A percentile compares a stretch with the other conserved stretches of the same genome.
These are phyloP conservation scores for Scyliorhinus canicula DNA, from an alignment of 2,797 vertebrate species.

Conservation along the genomic window DNA sequence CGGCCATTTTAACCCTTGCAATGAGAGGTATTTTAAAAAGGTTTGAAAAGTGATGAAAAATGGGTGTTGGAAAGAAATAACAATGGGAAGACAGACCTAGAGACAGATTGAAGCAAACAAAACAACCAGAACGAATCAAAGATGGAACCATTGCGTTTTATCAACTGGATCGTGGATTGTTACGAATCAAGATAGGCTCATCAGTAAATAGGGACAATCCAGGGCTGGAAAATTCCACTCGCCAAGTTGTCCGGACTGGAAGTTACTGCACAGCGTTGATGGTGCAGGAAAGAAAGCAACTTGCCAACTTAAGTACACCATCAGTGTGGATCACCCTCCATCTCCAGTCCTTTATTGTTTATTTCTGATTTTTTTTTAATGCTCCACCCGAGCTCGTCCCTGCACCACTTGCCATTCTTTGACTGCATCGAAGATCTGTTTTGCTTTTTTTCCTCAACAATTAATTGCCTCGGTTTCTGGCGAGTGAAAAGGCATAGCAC, in stretches of 20 bases:
- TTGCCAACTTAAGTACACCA: background rate
- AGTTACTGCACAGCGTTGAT: background rate
- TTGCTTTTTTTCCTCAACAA: background rate
- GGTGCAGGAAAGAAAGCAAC: background rate
- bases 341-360: background rate
- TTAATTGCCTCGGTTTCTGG: background rate
- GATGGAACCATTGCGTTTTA: background rate
- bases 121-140: conserved; percentile 12
- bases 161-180: background rate
- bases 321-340: background rate
- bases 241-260: background rate
- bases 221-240: conserved; percentile 25
- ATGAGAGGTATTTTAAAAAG: background rate
- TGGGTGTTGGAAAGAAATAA: background rate
- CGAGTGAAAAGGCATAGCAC: background rate
- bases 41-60: background rate
- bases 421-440: background rate
- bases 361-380: background rate
- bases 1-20: background rate
- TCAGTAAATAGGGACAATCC: background rate
- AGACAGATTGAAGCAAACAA: conserved; percentile 29
- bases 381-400: background rate
- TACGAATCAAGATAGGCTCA: background rate
- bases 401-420: background rate
- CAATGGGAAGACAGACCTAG: background rate